Percentiles rank a stretch among this genome's conserved stretches.
These are phyloP conservation scores for Enteromius fasciolatus DNA, from an alignment of 2,797 vertebrate species.

Conservation along the genomic window DNA sequence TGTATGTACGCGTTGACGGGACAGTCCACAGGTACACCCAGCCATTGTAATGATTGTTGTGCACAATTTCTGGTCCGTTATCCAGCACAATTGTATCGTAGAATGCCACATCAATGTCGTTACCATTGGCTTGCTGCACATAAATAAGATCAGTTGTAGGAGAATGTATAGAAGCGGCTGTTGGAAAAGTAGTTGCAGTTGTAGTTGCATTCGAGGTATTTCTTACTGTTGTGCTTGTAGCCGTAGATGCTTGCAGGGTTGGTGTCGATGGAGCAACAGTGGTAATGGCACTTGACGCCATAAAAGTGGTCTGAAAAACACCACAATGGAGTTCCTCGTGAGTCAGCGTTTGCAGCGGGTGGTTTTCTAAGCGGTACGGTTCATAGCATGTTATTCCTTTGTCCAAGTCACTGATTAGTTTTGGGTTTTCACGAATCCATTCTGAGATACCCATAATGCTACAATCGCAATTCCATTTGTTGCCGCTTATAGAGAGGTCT, in stretches of 20 bases:
- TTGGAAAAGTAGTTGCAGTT: not conserved
- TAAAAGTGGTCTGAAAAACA: not conserved
- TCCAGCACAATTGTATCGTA: slow-evolving; percentile 66
- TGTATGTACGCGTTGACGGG: slow-evolving; percentile 57
- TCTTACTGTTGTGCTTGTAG: not conserved
- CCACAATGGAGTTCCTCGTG: slow-evolving; percentile 48
- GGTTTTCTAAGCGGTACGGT: slow-evolving; percentile 53
- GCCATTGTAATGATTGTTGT: slow-evolving; percentile 69
- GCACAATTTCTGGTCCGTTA: slow-evolving; percentile 70
- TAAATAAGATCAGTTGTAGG: not conserved
- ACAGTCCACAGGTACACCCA: slow-evolving; percentile 79
- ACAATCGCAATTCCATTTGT: slow-evolving; percentile 86
- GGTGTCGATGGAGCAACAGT: not conserved
- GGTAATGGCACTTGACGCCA: not conserved
- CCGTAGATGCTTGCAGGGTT: not conserved
- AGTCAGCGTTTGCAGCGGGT: slow-evolving; percentile 60
- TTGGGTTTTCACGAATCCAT: slow-evolving; percentile 78
- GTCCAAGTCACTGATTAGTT: slow-evolving; percentile 57
- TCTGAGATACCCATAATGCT: slow-evolving; percentile 74
- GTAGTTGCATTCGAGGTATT: not conserved
- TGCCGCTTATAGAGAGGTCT: slow-evolving; percentile 68
- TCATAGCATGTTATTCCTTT: slow-evolving; percentile 63
- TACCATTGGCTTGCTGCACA: not conserved
- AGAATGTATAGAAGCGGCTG: not conserved
- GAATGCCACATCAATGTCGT: slow-evolving; percentile 52